Base-by-base conservation (phyloP, 2,797 vertebrate species). In the Malurus leucopterus region DNA sequence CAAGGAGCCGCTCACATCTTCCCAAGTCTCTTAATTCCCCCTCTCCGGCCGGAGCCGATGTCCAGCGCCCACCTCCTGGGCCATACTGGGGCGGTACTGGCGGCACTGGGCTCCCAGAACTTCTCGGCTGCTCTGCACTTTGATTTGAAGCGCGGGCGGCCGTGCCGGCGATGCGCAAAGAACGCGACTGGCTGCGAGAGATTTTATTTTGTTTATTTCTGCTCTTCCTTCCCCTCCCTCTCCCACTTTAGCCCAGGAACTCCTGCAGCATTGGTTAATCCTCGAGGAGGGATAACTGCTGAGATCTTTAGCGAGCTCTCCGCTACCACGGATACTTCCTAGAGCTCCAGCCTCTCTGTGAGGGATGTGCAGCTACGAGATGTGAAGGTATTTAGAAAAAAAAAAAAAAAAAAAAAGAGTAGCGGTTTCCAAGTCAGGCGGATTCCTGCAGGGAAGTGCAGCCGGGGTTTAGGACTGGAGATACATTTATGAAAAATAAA, bases 221-320 rank as follows among this genome's bases (percentile, higher is more conserved):
- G 59, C 74, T 58, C 80, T 36, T 57, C 53, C 74, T 74, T 55
- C 41, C 55, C 88, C 88, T 91, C 86, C 63, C 63, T 83, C 88
- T 61, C 62, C 23, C 59, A 29, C 32, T 34, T 64, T 29, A 58
- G 62, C 11, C 8, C 36, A 10, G 62, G 62, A 72, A 15, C 55
- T 68, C 85, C 63, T 6, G 84, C 76, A 36, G 80, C 8, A n/a
- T 49, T 38, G 61, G 67, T 27, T 58, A 11, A 70, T 59, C 72
- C 58, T 77, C 54, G 16, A 74, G 62, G 76, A 76, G 67, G 73
- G 76, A 59, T 29, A 44, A 32, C n/a, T 15, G 36, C 72, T 14
- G 43, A 5, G 69, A 22, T 34, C 13, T 49, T 81, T 14, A 51
- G 87, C 49, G 11, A n/a, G 49, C 38, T 49, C 65, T 34, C 41